Evolutionary conservation across 2,888 invertebrate species (phyloP).

Genomic region (Tribolium freemani): DNA sequence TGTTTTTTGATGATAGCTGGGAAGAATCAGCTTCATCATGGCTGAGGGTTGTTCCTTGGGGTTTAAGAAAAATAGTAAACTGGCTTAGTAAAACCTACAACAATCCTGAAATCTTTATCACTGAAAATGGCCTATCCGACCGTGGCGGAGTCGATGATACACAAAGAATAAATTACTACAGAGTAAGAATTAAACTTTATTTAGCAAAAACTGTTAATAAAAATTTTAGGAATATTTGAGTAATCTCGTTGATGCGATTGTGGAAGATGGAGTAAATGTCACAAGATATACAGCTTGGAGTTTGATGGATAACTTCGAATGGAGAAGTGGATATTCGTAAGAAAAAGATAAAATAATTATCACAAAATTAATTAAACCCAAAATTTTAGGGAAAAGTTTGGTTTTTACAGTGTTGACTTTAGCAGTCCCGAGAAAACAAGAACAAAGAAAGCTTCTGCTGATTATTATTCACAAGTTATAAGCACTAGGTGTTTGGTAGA

Average conservation of each 20-base stretch:
- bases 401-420: slow-evolving; percentile 79
- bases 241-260: slow-evolving; percentile 59
- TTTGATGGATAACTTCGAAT: slow-evolving; percentile 62
- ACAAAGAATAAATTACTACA: slow-evolving; percentile 2
- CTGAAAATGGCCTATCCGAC: slow-evolving; percentile 73
- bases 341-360: slow-evolving; percentile 56
- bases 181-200: neutral
- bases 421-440: slow-evolving; percentile 72
- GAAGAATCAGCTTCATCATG: slow-evolving; percentile 20
- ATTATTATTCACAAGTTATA: slow-evolving; percentile 55
- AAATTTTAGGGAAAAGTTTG: slow-evolving; percentile 73
- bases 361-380: slow-evolving; percentile 37
- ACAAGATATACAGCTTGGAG: slow-evolving; percentile 67
- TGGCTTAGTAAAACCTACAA: slow-evolving; percentile 62
- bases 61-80: slow-evolving; percentile 70
- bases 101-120: slow-evolving; percentile 71
- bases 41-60: slow-evolving; percentile 69
- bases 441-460: slow-evolving; percentile 74
- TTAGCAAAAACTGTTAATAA: slow-evolving; percentile 41
- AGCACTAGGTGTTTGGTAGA: slow-evolving; percentile 16
- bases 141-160: slow-evolving; percentile 61
- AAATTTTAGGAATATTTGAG: slow-evolving; percentile 66
- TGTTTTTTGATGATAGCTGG: slow-evolving; percentile 40
- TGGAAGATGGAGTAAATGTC: slow-evolving; percentile 64
- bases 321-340: slow-evolving; percentile 69